Percentiles rank a stretch among this genome's conserved stretches.
phyloP scores from a whole-genome alignment of 2,113 vertebrate species.

The Sorex araneus region DNA sequence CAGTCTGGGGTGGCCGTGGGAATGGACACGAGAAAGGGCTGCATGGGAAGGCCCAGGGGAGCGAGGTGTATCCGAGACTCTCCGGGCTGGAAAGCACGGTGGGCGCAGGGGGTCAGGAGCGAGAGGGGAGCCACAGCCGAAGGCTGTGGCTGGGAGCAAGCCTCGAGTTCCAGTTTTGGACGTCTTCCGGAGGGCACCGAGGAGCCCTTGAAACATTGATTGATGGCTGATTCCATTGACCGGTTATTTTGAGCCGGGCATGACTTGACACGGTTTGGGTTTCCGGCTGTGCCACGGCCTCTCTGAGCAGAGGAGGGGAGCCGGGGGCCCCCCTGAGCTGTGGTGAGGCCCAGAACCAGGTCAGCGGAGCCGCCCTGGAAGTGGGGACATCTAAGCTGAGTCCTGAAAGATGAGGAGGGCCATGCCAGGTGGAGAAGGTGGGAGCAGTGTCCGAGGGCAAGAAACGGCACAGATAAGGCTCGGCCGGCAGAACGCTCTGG shows the following conservation, averaged over 20 bases:
- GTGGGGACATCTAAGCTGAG: conserved; percentile 54
- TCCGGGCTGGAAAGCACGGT: fast-evolving
- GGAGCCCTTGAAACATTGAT: conserved; percentile 77
- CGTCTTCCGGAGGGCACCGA: conserved; percentile 73
- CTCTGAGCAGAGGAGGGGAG: conserved; percentile 24
- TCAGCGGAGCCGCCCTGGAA: conserved; percentile 29
- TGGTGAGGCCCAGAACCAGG: conserved; percentile 10
- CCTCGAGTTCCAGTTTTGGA: conserved; percentile 64
- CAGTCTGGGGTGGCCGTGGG: neutral
- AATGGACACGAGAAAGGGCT: neutral
- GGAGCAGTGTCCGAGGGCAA: conserved; percentile 25
- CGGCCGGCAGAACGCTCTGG: conserved; percentile 43
- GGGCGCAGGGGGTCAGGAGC: neutral
- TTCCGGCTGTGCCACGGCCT: conserved; percentile 30
- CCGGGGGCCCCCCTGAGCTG: neutral
- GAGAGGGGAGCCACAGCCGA: neutral
- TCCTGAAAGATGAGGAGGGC: conserved; percentile 70
- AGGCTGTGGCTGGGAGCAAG: neutral
- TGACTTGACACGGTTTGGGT: conserved; percentile 69
- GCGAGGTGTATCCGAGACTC: neutral
- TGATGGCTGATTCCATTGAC: conserved; percentile 77
- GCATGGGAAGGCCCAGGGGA: neutral
- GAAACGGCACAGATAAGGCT: conserved; percentile 54
- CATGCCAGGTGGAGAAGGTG: neutral
- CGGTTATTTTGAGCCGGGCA: conserved; percentile 79